These are phyloP conservation scores for Norana najaformis DNA, from an alignment of 2,888 invertebrate species.

Conservation along the genomic window DNA sequence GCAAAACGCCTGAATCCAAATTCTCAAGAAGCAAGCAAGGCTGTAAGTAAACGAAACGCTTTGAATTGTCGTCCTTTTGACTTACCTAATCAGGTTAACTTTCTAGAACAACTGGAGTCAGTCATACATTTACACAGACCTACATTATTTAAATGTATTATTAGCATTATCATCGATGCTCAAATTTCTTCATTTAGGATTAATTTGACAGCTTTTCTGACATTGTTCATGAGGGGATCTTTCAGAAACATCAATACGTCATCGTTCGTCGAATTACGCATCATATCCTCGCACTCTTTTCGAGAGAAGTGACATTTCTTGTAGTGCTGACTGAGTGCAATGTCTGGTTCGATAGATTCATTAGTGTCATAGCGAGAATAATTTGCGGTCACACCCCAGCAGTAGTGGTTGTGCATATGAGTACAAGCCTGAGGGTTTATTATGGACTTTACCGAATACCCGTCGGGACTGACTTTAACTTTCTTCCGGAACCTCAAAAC, in stretches of 20 bases:
- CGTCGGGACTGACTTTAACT: background rate
- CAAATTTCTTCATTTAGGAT: background rate
- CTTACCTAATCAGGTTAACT: too few species aligned
- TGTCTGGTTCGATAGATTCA: slow-evolving; percentile 28
- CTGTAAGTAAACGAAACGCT: too few species aligned
- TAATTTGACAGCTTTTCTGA: background rate
- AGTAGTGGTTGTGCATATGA: slow-evolving; percentile 38
- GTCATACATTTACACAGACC: background rate
- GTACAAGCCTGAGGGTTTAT: slow-evolving; percentile 36
- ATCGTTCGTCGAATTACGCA: background rate
- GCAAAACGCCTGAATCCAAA: too few species aligned
- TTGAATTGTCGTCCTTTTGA: too few species aligned
- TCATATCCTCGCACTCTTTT: background rate
- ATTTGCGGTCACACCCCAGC: slow-evolving; percentile 28
- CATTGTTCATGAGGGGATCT: background rate
- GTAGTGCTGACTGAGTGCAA: slow-evolving; percentile 40
- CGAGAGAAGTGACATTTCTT: slow-evolving; percentile 36
- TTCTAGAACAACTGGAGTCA: background rate
- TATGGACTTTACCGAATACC: slow-evolving; percentile 36
- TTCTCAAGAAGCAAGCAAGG: too few species aligned
- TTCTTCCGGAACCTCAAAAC: slow-evolving; percentile 18
- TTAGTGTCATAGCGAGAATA: background rate
- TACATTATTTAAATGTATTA: background rate
- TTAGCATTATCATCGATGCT: background rate
- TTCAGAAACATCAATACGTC: background rate